A percentile compares a stretch with the other conserved stretches of the same genome.
phyloP scores from a whole-genome alignment of 2,888 invertebrate genomes.

The Dicranocentrus wangi region DNA sequence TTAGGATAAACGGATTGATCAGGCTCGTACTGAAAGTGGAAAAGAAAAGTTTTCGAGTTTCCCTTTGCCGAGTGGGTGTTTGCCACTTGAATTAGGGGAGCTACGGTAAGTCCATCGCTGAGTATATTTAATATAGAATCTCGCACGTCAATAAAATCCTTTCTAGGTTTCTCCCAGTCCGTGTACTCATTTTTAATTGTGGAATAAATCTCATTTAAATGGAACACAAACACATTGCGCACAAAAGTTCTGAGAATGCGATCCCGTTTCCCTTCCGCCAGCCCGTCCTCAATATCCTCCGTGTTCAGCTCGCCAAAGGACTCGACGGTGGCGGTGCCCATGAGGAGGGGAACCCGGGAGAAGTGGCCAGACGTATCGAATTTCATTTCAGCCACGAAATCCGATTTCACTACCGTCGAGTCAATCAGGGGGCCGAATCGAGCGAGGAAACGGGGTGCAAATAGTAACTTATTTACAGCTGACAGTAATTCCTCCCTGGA shows the following conservation, averaged over 20 bases:
- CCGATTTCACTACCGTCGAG: slow-evolving; percentile 71
- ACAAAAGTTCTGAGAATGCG: slow-evolving; percentile 85
- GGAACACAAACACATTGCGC: slow-evolving; percentile 90
- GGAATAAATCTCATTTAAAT: slow-evolving; percentile 90
- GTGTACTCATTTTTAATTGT: slow-evolving; percentile 92
- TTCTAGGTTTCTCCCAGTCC: slow-evolving; percentile 90
- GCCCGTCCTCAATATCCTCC: slow-evolving; percentile 72
- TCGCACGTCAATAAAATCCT: slow-evolving; percentile 90
- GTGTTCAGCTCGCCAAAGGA: slow-evolving; percentile 72
- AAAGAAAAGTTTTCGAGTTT: slow-evolving; percentile 83
- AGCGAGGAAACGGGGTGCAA: slow-evolving; percentile 71
- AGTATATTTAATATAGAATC: slow-evolving; percentile 93
- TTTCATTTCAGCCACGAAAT: slow-evolving; percentile 72
- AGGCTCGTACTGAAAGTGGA: slow-evolving; percentile 88
- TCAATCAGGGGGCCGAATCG: slow-evolving; percentile 72
- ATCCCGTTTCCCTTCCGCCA: slow-evolving; percentile 77
- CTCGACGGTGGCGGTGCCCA: slow-evolving; percentile 71
- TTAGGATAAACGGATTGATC: slow-evolving; percentile 85
- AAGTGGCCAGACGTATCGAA: slow-evolving; percentile 70
- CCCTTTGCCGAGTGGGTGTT: slow-evolving; percentile 78
- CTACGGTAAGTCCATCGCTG: slow-evolving; percentile 81
- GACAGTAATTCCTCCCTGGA: slow-evolving; percentile 70
- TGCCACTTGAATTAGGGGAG: slow-evolving; percentile 84
- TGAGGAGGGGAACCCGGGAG: slow-evolving; percentile 70
- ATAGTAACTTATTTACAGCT: slow-evolving; percentile 67